Evolutionary conservation across 1,140 invertebrate species (phyloP).

Genomic region (Tetramorium parvispinum): DNA sequence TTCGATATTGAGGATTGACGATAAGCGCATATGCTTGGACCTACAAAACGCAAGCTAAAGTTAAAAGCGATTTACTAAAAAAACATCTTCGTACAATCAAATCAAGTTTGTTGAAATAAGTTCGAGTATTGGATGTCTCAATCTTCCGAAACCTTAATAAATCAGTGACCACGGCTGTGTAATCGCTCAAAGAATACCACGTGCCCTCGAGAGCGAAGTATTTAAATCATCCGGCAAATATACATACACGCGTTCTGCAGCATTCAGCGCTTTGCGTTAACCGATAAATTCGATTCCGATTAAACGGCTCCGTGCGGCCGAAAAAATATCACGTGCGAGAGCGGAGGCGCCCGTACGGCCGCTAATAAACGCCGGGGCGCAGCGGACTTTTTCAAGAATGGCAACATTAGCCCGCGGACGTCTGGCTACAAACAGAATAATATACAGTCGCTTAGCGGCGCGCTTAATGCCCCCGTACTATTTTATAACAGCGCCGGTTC

Average conservation of each 20-base stretch:
- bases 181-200: conserved; percentile 9
- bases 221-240: conserved; percentile 18
- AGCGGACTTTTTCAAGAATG: conserved; percentile 65
- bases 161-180: neutral
- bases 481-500: conserved; percentile 48
- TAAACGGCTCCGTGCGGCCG: neutral
- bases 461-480: conserved; percentile 66
- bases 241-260: neutral
- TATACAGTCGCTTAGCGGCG: conserved; percentile 66
- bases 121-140: neutral
- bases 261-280: conserved; percentile 5
- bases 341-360: conserved; percentile 48
- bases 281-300: conserved; percentile 40
- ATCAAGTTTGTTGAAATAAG: neutral
- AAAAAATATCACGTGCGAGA: conserved; percentile 65
- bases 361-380: conserved; percentile 46
- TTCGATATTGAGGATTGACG: neutral
- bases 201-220: neutral
- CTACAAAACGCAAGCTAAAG: neutral
- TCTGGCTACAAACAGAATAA: conserved; percentile 70
- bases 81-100: neutral
- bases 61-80: neutral
- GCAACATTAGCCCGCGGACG: conserved; percentile 51
- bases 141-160: conserved; percentile 24
- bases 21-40: neutral